Evolutionary conservation across 1,140 invertebrate species (phyloP).

Genomic region (Cotesia glomerata): DNA sequence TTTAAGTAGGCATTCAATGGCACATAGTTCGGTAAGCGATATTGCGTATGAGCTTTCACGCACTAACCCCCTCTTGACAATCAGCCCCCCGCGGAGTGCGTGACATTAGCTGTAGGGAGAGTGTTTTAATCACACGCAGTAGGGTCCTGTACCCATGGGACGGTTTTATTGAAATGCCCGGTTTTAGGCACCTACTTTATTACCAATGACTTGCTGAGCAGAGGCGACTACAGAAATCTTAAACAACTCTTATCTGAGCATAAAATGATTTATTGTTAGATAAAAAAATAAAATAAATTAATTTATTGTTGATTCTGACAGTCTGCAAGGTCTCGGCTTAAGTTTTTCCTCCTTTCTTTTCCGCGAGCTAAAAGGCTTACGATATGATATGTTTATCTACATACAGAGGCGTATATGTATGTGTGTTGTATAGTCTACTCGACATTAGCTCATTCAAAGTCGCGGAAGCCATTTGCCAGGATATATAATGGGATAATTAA

Average conservation of each 20-base stretch:
- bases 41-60: not conserved
- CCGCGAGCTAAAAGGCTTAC: not conserved
- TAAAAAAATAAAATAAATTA: not conserved
- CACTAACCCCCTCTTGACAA: conserved; percentile 49
- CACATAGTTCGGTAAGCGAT: not conserved
- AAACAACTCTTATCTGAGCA: too few relatives aligned
- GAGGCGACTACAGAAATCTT: not conserved
- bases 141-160: conserved; percentile 45
- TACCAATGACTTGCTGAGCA: conserved; percentile 8
- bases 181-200: conserved; percentile 39
- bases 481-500: conserved; percentile 38
- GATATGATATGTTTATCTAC: not conserved
- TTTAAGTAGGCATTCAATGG: too few relatives aligned
- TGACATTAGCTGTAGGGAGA: conserved; percentile 39
- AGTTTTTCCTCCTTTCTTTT: not conserved
- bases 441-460: not conserved
- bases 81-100: conserved; percentile 57
- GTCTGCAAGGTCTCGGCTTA: not conserved
- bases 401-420: not conserved
- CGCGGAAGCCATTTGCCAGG: conserved; percentile 35
- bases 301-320: not conserved
- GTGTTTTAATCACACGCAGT: conserved; percentile 57
- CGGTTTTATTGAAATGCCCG: conserved; percentile 50
- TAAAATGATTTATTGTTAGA: not conserved
- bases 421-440: not conserved